A percentile compares a stretch with the other conserved stretches of the same genome.
phyloP scores from a whole-genome alignment of 2,797 vertebrate species.

The Heterohyrax brucei region DNA sequence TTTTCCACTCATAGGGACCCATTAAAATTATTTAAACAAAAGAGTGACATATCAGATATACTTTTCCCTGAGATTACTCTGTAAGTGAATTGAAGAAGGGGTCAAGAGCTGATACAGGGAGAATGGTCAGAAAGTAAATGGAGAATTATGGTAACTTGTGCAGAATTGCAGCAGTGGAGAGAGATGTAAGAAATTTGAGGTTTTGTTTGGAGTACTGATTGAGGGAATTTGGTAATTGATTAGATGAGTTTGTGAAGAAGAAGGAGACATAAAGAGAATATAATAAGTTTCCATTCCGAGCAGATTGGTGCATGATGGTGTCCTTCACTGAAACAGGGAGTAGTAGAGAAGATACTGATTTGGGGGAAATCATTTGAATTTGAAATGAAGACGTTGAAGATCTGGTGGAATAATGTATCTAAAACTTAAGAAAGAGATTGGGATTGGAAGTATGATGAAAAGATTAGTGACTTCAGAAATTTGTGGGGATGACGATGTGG shows the following conservation, averaged over 20 bases:
- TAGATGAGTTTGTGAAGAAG: background rate
- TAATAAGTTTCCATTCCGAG: background rate
- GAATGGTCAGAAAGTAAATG: background rate
- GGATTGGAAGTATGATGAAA: background rate
- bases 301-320: background rate
- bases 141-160: background rate
- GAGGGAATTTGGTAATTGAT: background rate
- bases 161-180: background rate
- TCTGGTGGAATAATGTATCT: background rate
- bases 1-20: background rate
- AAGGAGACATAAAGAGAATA: background rate
- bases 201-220: background rate
- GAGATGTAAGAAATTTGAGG: background rate
- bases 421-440: background rate
- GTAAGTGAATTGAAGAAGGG: background rate
- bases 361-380: background rate
- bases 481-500: background rate
- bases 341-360: background rate
- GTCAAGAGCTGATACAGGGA: background rate
- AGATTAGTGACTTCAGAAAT: background rate
- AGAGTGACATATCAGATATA: background rate
- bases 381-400: background rate
- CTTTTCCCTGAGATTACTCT: background rate
- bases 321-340: background rate
- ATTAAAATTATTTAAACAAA: background rate